Percentiles rank a stretch among this genome's conserved stretches.
Evolutionary conservation across 2,113 vertebrate species (phyloP).

Genomic region (Hemicordylus capensis): DNA sequence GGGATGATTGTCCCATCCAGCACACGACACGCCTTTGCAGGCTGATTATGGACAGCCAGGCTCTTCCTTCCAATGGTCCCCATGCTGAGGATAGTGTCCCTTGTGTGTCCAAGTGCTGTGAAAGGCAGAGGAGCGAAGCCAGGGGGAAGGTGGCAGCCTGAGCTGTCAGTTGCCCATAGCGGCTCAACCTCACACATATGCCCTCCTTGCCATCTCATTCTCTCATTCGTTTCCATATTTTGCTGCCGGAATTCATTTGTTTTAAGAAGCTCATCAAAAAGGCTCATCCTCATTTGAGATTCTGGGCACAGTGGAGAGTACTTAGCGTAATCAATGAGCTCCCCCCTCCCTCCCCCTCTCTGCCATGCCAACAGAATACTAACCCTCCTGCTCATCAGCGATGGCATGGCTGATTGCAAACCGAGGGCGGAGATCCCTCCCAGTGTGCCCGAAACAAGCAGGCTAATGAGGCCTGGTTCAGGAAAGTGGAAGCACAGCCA

Average conservation of each 20-base stretch:
- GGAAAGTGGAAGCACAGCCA: not conserved
- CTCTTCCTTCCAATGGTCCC: not conserved
- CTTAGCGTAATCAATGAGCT: constrained; percentile 47
- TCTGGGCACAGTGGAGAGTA: constrained; percentile 15
- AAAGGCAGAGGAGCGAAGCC: not conserved
- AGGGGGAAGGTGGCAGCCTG: not conserved
- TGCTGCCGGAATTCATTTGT: not conserved
- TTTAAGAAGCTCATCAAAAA: not conserved
- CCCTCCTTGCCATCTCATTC: not conserved
- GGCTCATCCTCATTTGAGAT: constrained; percentile 31
- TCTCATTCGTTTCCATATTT: not conserved
- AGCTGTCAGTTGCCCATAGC: too few species aligned
- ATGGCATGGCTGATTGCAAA: not conserved
- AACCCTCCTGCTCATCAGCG: constrained; percentile 3
- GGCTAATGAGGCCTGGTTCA: not conserved
- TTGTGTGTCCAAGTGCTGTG: too few species aligned
- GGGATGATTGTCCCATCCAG: too few species aligned
- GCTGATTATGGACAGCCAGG: too few species aligned
- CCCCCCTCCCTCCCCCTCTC: constrained; percentile 25
- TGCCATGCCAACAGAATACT: constrained; percentile 25
- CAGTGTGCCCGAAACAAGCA: not conserved
- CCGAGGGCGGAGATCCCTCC: not conserved
- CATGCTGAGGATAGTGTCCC: not conserved
- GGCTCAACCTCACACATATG: not conserved
- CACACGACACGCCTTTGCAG: too few species aligned